Percentiles rank a stretch among this genome's conserved stretches.
Evolutionary conservation across 1,140 invertebrate genomes (phyloP).

Genomic region (Armadillidium nasatum): DNA sequence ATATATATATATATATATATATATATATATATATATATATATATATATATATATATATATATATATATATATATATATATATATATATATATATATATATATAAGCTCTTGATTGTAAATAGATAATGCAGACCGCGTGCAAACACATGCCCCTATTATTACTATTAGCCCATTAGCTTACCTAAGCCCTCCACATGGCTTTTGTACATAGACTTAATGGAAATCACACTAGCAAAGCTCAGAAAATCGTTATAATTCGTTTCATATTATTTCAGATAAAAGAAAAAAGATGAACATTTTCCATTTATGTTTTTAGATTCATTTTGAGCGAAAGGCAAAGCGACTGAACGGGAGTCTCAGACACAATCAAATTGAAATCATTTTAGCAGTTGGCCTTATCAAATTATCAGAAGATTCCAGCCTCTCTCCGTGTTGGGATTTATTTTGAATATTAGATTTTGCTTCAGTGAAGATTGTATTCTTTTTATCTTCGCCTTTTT

Average conservation of each 20-base stretch:
- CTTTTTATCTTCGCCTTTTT: neutral
- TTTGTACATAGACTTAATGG: neutral
- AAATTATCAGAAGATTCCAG: conserved; percentile 10
- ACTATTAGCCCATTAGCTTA: conserved; percentile 10
- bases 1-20: conserved; percentile 21
- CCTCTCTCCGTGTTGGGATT: conserved; percentile 1
- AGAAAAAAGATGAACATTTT: neutral
- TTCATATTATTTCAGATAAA: conserved; percentile 1
- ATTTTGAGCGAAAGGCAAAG: neutral
- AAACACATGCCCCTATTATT: conserved; percentile 4
- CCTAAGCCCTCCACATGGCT: conserved; percentile 2
- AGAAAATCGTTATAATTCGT: neutral
- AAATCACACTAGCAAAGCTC: neutral
- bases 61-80: conserved; percentile 22
- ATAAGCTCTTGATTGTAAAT: neutral
- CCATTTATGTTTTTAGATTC: neutral
- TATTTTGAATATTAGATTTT: conserved; percentile 12
- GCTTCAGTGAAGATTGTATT: neutral
- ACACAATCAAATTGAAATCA: neutral
- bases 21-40: conserved; percentile 15
- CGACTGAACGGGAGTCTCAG: neutral
- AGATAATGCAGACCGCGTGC: neutral
- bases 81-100: conserved; percentile 24
- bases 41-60: conserved; percentile 18
- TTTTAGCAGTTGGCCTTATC: conserved; percentile 9